These are phyloP conservation scores for Trachelus troglodyta DNA, from an alignment of 2,888 invertebrate species.

Conservation along the genomic window DNA sequence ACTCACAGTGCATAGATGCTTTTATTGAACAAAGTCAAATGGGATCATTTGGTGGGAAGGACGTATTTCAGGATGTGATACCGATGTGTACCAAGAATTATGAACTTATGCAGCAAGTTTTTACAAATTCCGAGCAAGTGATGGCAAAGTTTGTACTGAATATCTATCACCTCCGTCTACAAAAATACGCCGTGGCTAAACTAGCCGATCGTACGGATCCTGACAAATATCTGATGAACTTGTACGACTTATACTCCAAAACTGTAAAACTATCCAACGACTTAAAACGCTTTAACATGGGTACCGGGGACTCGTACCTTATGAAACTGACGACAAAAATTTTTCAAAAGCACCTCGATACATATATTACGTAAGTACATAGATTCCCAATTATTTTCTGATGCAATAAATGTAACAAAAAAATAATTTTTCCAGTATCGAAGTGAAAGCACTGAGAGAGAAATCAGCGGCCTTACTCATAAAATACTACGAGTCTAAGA, in stretches of 20 bases:
- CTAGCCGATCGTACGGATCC: conserved; percentile 84
- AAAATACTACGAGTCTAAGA: conserved; percentile 90
- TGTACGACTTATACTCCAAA: conserved; percentile 90
- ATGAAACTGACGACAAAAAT: conserved; percentile 83
- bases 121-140: conserved; percentile 94
- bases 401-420: background rate
- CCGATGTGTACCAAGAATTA: conserved; percentile 91
- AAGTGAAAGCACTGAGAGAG: conserved; percentile 82
- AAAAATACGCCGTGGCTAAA: conserved; percentile 86
- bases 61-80: conserved; percentile 90
- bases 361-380: conserved; percentile 75
- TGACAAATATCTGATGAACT: conserved; percentile 88
- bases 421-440: conserved; percentile 67
- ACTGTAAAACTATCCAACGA: conserved; percentile 81
- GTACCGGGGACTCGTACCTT: conserved; percentile 82
- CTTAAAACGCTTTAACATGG: conserved; percentile 80
- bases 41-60: conserved; percentile 86
- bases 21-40: conserved; percentile 97
- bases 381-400: background rate
- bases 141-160: conserved; percentile 98
- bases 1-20: conserved; percentile 95
- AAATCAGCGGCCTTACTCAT: conserved; percentile 81
- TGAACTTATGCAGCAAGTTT: conserved; percentile 87
- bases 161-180: conserved; percentile 90
- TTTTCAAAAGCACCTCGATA: conserved; percentile 82